Evolutionary conservation across 2,888 invertebrate genomes (phyloP).

Genomic region (Erynnis tages): DNA sequence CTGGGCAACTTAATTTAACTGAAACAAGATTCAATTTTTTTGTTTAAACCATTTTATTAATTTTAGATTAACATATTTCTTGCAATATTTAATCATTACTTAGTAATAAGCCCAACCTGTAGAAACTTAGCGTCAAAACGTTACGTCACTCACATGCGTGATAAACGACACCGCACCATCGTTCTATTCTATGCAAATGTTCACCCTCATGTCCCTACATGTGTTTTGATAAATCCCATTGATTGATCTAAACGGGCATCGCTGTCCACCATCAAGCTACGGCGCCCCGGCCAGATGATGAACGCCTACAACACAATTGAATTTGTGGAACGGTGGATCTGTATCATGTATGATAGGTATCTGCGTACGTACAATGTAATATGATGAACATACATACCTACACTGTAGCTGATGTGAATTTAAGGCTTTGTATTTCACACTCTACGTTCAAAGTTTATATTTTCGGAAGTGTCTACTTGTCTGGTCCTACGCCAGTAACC

Average conservation of each 20-base stretch:
- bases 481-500: no score
- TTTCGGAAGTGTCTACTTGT: no score
- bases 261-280: conserved; percentile 26
- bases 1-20: no score
- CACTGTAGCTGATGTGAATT: no score
- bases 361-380: no score
- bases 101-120: conserved; percentile 48
- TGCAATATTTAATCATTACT: no score
- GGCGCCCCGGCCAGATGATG: conserved; percentile 16
- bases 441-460: no score
- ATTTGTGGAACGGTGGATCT: not conserved
- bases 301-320: conserved; percentile 14
- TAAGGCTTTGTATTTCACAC: no score
- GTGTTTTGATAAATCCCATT: conserved; percentile 48
- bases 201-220: conserved; percentile 58
- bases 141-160: conserved; percentile 60
- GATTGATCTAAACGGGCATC: conserved; percentile 54
- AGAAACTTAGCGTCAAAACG: conserved; percentile 36
- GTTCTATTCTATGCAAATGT: conserved; percentile 78
- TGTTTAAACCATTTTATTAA: no score
- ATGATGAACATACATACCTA: no score
- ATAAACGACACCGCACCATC: conserved; percentile 52
- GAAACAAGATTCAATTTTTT: no score
- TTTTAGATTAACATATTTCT: no score
- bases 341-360: not conserved